Percentiles rank a stretch among this genome's conserved stretches.
These are phyloP conservation scores for Ichneumoninae sp. DNA, from an alignment of 2,888 invertebrate genomes.

Conservation along the genomic window DNA sequence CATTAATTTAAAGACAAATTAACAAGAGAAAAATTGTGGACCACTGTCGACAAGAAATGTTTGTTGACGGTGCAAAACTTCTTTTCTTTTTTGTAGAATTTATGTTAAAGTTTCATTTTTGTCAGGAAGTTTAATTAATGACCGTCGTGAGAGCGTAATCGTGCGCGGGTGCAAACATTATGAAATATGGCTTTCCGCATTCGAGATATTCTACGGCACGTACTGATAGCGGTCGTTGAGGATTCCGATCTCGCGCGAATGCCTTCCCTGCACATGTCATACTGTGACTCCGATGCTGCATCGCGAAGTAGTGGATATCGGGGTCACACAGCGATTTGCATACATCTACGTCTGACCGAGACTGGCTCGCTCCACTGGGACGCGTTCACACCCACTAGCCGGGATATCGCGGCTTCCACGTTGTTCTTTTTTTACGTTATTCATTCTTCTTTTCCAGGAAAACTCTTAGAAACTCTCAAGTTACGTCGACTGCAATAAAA, in stretches of 20 bases:
- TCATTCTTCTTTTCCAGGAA: background rate
- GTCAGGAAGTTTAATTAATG: constrained; percentile 31
- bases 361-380: constrained; percentile 52
- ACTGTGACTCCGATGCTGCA: constrained; percentile 25
- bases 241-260: constrained; percentile 47
- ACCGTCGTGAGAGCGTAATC: background rate
- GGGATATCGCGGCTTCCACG: background rate
- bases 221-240: constrained; percentile 37
- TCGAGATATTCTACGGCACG: constrained; percentile 33
- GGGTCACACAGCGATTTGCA: constrained; percentile 51
- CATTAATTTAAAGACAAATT: background rate
- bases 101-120: background rate
- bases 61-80: too few relatives aligned
- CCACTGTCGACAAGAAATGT: too few relatives aligned
- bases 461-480: background rate
- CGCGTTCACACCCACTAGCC: constrained; percentile 7
- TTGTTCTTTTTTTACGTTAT: background rate
- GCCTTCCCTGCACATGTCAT: constrained; percentile 35
- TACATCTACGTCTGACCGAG: constrained; percentile 52
- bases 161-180: constrained; percentile 15
- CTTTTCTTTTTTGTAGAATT: constrained; percentile 2
- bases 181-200: constrained; percentile 23
- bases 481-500: constrained; percentile 8
- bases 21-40: too few relatives aligned
- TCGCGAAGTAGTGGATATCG: constrained; percentile 43